phyloP scores from a whole-genome alignment of 2,797 vertebrate species.

The Serranus cabrilla region DNA sequence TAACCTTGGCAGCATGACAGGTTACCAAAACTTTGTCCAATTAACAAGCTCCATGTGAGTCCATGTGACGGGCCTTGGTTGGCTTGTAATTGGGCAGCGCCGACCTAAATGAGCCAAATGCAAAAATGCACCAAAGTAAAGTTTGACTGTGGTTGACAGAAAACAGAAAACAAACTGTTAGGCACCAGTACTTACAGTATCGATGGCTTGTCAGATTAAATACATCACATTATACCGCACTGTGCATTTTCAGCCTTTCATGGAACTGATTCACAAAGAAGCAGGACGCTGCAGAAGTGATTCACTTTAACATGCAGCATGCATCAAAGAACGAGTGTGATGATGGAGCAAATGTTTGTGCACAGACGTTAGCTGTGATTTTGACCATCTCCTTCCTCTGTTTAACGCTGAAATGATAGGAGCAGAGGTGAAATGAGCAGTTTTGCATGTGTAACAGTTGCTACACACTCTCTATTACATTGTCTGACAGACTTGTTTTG shows the following conservation, averaged over 20 bases:
- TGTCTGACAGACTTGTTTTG: constrained; percentile 57
- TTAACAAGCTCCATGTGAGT: constrained; percentile 61
- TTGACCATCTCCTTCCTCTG: background rate
- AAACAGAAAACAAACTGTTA: constrained; percentile 46
- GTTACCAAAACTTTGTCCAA: constrained; percentile 65
- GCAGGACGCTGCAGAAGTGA: constrained; percentile 2
- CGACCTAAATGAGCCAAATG: constrained; percentile 57
- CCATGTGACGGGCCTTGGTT: constrained; percentile 49
- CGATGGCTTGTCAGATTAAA: constrained; percentile 59
- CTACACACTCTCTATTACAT: constrained; percentile 34
- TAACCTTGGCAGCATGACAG: constrained; percentile 66
- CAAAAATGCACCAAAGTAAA: constrained; percentile 48
- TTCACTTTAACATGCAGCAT: constrained; percentile 29
- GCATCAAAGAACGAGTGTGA: constrained; percentile 11
- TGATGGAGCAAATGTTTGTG: constrained; percentile 30
- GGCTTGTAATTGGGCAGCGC: constrained; percentile 65
- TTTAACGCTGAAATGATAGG: constrained; percentile 12
- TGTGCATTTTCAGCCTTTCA: constrained; percentile 26
- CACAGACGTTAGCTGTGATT: background rate
- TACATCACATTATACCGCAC: constrained; percentile 55
- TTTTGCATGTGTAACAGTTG: constrained; percentile 22
- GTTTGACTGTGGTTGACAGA: constrained; percentile 34
- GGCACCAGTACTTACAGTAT: constrained; percentile 34
- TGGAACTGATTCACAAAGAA: constrained; percentile 17
- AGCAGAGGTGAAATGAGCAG: constrained; percentile 29